Conservation (phyloP, 2,888 invertebrate genomes). For the Myopa tessellatipennis region DNA sequence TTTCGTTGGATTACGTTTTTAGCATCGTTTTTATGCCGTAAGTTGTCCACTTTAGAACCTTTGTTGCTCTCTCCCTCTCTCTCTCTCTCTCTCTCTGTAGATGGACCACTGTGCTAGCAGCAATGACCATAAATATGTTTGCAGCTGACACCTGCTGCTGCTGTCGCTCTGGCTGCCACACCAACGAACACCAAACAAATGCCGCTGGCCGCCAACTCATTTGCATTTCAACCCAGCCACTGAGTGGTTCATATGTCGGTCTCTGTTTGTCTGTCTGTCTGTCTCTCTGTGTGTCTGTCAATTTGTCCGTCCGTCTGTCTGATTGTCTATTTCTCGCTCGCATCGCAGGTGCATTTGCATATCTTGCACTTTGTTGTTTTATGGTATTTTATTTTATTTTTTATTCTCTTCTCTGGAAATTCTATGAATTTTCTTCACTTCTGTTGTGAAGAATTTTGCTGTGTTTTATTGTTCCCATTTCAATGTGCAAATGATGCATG, state of each 20-base stretch:
- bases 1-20: too few relatives aligned
- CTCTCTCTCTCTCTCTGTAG: background rate
- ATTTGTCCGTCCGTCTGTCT: background rate
- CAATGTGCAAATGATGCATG: constrained; percentile 34
- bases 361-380: constrained; percentile 6
- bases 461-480: background rate
- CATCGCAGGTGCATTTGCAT: constrained; percentile 35
- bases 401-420: background rate
- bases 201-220: constrained; percentile 4
- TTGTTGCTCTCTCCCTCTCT: background rate
- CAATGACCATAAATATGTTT: background rate
- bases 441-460: background rate
- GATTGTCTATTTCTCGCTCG: background rate
- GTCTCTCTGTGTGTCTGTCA: background rate
- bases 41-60: too few relatives aligned
- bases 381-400: background rate
- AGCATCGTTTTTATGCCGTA: too few relatives aligned
- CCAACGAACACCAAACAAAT: background rate
- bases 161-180: background rate
- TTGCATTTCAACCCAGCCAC: background rate
- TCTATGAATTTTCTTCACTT: background rate
- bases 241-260: background rate
- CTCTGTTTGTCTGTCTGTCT: background rate
- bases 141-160: background rate
- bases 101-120: too few relatives aligned